Conservation (phyloP, 2,797 vertebrate species). For the Tolypeutes matacus region DNA sequence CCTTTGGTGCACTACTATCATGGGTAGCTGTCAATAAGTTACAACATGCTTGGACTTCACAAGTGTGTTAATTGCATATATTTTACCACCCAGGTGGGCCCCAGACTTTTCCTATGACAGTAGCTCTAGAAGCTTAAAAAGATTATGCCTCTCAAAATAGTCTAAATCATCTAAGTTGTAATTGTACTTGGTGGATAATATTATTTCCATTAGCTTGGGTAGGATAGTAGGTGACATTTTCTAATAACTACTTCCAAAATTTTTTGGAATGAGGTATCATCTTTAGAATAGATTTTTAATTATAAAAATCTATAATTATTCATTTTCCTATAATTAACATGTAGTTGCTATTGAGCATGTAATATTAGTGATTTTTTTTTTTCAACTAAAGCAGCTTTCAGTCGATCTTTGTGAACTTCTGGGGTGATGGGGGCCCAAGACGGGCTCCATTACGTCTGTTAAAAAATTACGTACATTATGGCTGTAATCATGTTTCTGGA, state of each 20-base stretch:
- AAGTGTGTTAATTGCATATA: background rate
- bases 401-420: background rate
- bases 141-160: constrained; percentile 14
- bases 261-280: background rate
- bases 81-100: background rate
- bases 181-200: background rate
- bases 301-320: too few relatives aligned
- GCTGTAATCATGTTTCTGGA: background rate
- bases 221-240: background rate
- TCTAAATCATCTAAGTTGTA: background rate
- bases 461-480: background rate
- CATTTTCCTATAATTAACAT: background rate
- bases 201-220: background rate
- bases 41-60: background rate
- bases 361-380: background rate
- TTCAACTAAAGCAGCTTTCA: background rate
- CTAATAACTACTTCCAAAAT: background rate
- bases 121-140: background rate
- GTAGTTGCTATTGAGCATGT: background rate
- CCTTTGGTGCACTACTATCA: background rate
- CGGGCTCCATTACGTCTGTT: background rate
- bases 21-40: background rate
- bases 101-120: background rate
- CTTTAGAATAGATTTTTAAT: background rate
- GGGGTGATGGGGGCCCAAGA: background rate